phyloP scores from a whole-genome alignment of 2,888 invertebrate genomes.

The Orthosia gothica region DNA sequence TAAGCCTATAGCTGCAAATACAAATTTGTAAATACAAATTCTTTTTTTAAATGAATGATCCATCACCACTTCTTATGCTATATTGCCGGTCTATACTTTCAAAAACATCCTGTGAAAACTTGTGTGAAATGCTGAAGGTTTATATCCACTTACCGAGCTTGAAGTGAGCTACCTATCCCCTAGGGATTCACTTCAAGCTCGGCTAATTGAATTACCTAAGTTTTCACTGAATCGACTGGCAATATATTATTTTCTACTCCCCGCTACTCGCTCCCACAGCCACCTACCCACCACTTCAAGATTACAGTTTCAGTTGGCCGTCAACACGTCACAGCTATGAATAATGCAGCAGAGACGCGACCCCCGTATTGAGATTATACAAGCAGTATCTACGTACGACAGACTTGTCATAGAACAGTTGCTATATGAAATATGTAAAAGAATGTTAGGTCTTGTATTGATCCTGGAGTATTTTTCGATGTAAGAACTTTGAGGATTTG shows the following conservation, averaged over 20 bases:
- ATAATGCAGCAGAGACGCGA: conserved; percentile 62
- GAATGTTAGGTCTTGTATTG: conserved; percentile 4
- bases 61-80: not conserved
- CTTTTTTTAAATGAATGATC: no score
- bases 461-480: conserved; percentile 9
- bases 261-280: conserved; percentile 37
- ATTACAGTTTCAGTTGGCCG: conserved; percentile 69
- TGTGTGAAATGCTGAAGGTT: no score
- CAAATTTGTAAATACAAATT: no score
- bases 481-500: not conserved
- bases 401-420: conserved; percentile 21
- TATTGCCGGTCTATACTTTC: no score
- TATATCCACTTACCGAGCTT: no score
- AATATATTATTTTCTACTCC: not conserved
- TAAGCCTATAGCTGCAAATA: no score
- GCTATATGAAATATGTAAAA: conserved; percentile 43
- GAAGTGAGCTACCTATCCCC: no score
- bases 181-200: no score
- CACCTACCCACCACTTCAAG: conserved; percentile 47
- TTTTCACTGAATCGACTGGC: no score
- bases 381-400: conserved; percentile 24
- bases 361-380: conserved; percentile 58
- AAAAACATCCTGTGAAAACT: no score
- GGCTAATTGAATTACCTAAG: no score
- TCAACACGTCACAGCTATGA: conserved; percentile 65